A percentile compares a stretch with the other conserved stretches of the same genome.
Evolutionary conservation across 2,113 vertebrate species (phyloP).

Genomic region (Anseranas semipalmata): DNA sequence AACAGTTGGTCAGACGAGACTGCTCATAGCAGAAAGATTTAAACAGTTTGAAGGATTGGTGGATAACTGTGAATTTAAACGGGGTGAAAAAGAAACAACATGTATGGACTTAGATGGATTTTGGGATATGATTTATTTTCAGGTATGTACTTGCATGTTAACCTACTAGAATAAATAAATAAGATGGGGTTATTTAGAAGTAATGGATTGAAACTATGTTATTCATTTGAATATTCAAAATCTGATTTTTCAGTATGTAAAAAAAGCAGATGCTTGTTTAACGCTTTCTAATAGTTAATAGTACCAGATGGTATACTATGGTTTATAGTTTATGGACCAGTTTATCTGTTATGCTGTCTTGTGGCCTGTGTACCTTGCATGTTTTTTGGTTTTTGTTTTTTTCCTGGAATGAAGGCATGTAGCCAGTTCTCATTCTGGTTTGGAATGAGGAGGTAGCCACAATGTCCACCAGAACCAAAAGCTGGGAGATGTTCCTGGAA

Average conservation of each 20-base stretch:
- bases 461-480: not conserved
- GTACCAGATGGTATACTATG: rapidly evolving
- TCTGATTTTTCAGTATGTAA: not conserved
- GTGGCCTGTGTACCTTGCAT: not conserved
- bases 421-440: not conserved
- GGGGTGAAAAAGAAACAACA: conserved; percentile 88
- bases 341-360: not conserved
- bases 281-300: not conserved
- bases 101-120: conserved; percentile 95
- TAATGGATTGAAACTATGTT: not conserved
- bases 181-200: not conserved
- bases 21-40: conserved; percentile 92
- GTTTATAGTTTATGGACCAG: not conserved
- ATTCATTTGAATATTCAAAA: not conserved
- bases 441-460: not conserved
- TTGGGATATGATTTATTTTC: conserved; percentile 95
- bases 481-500: not conserved
- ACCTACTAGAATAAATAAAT: not conserved
- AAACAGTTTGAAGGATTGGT: conserved; percentile 91
- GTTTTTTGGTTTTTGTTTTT: not conserved
- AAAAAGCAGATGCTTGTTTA: not conserved
- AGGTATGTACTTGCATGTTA: conserved; percentile 66
- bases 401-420: not conserved
- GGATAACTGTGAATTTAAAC: conserved; percentile 89
- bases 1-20: conserved; percentile 87